A percentile compares a stretch with the other conserved stretches of the same genome.
Conservation (phyloP, 2,113 vertebrate genomes). For the Machaerirhynchus nigripectus region DNA sequence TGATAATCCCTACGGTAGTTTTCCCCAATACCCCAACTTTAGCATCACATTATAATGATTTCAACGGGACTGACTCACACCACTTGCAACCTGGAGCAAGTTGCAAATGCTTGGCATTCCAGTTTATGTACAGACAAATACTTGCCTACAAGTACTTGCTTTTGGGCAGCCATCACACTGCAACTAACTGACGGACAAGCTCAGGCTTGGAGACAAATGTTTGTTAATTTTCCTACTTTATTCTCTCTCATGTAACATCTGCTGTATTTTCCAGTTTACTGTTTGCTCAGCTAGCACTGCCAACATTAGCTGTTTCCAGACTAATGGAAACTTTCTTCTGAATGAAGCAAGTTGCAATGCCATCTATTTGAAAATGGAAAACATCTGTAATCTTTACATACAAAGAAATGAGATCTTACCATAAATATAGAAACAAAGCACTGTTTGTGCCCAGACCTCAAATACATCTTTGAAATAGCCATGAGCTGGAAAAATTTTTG, state of each 20-base stretch:
- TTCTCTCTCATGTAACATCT: background rate
- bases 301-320: conserved; percentile 19
- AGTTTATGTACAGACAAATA: conserved; percentile 12
- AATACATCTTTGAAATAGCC: background rate
- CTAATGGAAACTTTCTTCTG: conserved; percentile 17
- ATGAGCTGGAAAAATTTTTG: background rate
- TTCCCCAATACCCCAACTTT: background rate
- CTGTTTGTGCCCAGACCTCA: background rate
- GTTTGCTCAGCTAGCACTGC: background rate
- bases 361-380: conserved; percentile 20
- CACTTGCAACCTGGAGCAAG: conserved; percentile 23
- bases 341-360: background rate
- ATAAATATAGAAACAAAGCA: background rate
- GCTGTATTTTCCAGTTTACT: background rate
- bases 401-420: background rate
- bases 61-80: background rate
- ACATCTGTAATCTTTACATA: background rate
- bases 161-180: conserved; percentile 45
- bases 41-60: conserved; percentile 11
- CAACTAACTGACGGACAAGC: conserved; percentile 53
- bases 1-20: background rate
- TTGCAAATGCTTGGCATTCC: conserved; percentile 50
- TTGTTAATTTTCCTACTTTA: conserved; percentile 17
- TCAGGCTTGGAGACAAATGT: background rate
- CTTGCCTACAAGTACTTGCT: conserved; percentile 28